A percentile compares a stretch with the other conserved stretches of the same genome.
Evolutionary conservation across 2,797 vertebrate species (phyloP).

Genomic region (Ispidina lecontei): DNA sequence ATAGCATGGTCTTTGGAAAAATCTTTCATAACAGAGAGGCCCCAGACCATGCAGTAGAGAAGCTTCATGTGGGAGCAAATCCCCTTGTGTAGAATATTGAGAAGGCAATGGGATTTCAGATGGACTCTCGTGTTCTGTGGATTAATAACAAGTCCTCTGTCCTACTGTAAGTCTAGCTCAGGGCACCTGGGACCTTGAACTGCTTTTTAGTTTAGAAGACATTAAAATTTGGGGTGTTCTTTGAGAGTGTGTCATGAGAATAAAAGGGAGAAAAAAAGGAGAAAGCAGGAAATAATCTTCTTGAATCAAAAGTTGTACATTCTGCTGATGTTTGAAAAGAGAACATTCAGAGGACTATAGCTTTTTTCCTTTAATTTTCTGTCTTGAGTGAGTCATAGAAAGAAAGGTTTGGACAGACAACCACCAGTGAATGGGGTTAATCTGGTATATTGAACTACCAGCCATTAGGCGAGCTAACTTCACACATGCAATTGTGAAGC

Average conservation of each 20-base stretch:
- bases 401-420: not conserved
- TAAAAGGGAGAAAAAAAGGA: not conserved
- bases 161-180: not conserved
- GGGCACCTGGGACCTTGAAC: not conserved
- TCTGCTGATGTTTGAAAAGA: not conserved
- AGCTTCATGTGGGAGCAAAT: not conserved
- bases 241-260: not conserved
- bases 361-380: not conserved
- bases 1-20: not conserved
- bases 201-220: not conserved
- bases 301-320: not conserved
- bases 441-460: not conserved
- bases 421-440: not conserved
- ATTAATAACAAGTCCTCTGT: not conserved
- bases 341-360: not conserved
- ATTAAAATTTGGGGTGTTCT: not conserved
- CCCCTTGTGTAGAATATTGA: not conserved
- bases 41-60: accelerated
- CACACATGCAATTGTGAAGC: not conserved
- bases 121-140: not conserved
- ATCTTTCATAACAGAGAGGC: not conserved
- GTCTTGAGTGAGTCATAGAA: not conserved
- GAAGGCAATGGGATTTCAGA: not conserved
- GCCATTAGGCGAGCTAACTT: not conserved
- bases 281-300: not conserved